Evolutionary conservation across 2,888 invertebrate species (phyloP).

Genomic region (Hedychridium roseum): DNA sequence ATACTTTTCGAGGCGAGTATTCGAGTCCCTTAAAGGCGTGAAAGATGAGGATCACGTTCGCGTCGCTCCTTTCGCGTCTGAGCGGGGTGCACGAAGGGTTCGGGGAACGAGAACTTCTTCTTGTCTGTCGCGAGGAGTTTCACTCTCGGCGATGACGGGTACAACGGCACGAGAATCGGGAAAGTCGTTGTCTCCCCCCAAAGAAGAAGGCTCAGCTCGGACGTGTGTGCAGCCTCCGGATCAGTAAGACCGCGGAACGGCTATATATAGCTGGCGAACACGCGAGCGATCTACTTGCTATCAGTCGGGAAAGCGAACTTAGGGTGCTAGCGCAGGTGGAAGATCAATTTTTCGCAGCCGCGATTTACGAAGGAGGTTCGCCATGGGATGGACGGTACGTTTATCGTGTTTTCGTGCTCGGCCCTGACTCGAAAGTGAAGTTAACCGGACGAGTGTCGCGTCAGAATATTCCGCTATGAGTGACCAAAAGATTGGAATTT

Average conservation of each 20-base stretch:
- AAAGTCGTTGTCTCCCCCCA: conserved; percentile 31
- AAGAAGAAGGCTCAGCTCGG: conserved; percentile 5
- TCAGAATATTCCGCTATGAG: too few species aligned
- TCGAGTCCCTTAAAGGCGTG: too few species aligned
- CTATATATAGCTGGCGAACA: conserved; percentile 25
- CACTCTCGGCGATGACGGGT: conserved; percentile 22
- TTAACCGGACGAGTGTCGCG: too few species aligned
- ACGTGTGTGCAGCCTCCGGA: conserved; percentile 16
- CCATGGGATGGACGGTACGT: conserved; percentile 53
- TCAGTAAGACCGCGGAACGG: conserved; percentile 9
- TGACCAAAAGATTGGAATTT: too few species aligned
- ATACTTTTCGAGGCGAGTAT: too few species aligned
- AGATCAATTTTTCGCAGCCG: neutral
- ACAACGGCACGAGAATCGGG: conserved; percentile 21
- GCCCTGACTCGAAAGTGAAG: too few species aligned
- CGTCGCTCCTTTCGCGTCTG: neutral
- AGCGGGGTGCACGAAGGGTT: neutral
- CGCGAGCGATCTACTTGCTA: conserved; percentile 25
- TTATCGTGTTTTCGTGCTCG: too few species aligned
- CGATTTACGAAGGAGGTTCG: neutral
- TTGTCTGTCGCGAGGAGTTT: conserved; percentile 21
- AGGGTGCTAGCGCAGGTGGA: neutral
- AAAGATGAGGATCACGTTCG: too few species aligned
- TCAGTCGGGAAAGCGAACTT: neutral
- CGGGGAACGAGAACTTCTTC: neutral